Evolutionary conservation across 2,113 vertebrate genomes (phyloP), one percentile per base, ranked within the genome.

Genomic region (Raphicerus campestris): DNA sequence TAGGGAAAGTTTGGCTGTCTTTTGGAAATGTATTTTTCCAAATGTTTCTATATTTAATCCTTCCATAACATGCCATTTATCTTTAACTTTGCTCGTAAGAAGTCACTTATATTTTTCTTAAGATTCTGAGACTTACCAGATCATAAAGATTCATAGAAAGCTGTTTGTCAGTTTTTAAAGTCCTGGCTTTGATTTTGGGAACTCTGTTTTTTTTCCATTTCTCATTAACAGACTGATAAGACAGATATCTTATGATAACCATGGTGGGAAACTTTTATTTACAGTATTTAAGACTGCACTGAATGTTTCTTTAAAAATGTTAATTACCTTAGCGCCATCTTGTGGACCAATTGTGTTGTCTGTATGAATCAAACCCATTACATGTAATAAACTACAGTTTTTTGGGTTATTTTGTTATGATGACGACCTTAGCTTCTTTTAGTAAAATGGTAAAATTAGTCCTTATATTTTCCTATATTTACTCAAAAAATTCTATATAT

Each of bases 401-500:
- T 97, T 47, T 39, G 3, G 35, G 35, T 98, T 85, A 97, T 95
- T 96, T 98, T 93, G 94, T 97, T 81, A 96, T 93, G 45, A 97
- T 97, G 97, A 94, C 82, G 73, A 89, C 58, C 55, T 98, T 97
- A 88, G 73, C 55, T 91, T 78, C 85, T 97, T 97, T 98, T 28
- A 66, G 4, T 94, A 96, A 97, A 98, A 97, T 82, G 83, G 87
- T 87, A 98, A 96, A 53, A 96, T 96, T 88, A 97, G 97, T 97
- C 88, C 85, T 98, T 96, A 13, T 92, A 94, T 98, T 95, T 95
- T 98, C 97, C 96, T 98, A 94, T 96, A 97, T 97, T 39, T 97
- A 97, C 94, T 97, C 94, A 96, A 98, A 97, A 98, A 98, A 97
- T 95, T 97, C 61, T 91, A 96, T 97, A 98, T 97, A 98, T 98